These are phyloP conservation scores for Betta splendens DNA, from an alignment of 2,797 vertebrate species.

Conservation along the genomic window DNA sequence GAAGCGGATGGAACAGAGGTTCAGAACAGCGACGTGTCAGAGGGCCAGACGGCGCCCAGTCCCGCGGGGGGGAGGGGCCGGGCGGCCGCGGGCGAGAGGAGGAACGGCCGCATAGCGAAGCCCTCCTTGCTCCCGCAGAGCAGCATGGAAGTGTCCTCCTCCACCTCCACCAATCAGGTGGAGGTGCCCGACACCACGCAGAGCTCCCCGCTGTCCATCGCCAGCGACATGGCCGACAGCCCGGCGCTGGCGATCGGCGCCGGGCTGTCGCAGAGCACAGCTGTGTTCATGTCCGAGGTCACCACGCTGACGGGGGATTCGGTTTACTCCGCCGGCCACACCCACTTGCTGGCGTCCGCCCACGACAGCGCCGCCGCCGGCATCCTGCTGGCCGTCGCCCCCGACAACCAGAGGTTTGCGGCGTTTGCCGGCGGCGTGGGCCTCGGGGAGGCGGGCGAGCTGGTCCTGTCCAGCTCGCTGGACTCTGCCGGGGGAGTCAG, in stretches of 20 bases:
- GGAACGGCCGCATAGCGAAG: constrained; percentile 94
- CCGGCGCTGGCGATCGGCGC: constrained; percentile 93
- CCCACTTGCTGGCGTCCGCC: constrained; percentile 90
- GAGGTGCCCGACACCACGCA: constrained; percentile 99
- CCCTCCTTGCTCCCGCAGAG: constrained; percentile 94
- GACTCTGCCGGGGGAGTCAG: constrained; percentile 88
- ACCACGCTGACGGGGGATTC: constrained; percentile 91
- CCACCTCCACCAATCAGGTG: constrained; percentile 91
- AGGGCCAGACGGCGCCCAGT: constrained; percentile 93
- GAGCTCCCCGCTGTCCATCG: constrained; percentile 97
- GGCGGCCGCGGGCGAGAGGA: constrained; percentile 85
- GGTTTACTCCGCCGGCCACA: constrained; percentile 92
- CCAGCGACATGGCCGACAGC: constrained; percentile 97
- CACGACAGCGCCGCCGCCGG: constrained; percentile 89
- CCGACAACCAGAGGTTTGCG: constrained; percentile 95
- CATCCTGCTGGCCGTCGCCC: constrained; percentile 88
- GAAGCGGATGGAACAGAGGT: constrained; percentile 92
- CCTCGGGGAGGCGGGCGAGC: constrained; percentile 91
- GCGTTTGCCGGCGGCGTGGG: constrained; percentile 86
- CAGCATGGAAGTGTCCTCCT: constrained; percentile 97
- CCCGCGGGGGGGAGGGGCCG: constrained; percentile 79
- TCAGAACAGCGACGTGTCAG: constrained; percentile 99
- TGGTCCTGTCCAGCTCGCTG: constrained; percentile 95
- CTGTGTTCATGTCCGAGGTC: constrained; percentile 98
- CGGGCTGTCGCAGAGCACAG: constrained; percentile 91